Evolutionary conservation across 2,888 invertebrate species (phyloP).

Genomic region (Cryptosula pallasiana): DNA sequence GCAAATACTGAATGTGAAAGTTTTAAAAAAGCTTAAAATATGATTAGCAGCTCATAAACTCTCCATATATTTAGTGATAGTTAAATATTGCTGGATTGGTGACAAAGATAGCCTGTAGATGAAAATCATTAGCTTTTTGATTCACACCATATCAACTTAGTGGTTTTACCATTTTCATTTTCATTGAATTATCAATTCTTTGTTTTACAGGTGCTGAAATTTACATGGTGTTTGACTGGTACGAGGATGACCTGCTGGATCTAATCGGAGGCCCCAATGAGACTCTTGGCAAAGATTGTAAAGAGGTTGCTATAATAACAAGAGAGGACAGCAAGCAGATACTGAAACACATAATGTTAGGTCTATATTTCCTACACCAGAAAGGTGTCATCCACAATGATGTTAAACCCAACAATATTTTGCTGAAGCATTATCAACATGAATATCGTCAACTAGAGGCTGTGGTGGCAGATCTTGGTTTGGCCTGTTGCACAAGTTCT

Average conservation of each 20-base stretch:
- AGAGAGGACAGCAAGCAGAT: neutral
- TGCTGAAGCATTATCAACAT: neutral
- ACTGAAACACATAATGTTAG: neutral
- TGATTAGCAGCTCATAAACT: too few species aligned
- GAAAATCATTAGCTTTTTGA: too few species aligned
- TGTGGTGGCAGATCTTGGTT: conserved; percentile 10
- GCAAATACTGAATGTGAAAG: too few species aligned
- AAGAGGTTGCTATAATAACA: neutral
- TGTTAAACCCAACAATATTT: conserved; percentile 2
- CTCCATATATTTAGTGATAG: too few species aligned
- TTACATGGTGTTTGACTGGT: conserved; percentile 19
- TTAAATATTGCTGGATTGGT: too few species aligned
- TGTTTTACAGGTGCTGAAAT: neutral
- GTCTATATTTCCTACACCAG: neutral
- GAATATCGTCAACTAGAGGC: neutral
- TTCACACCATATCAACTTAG: too few species aligned
- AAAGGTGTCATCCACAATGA: neutral
- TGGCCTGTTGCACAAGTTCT: neutral
- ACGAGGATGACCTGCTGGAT: neutral
- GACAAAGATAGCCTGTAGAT: too few species aligned
- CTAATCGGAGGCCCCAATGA: neutral
- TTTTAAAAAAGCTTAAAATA: too few species aligned
- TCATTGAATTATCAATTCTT: too few species aligned
- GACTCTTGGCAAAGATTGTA: neutral
- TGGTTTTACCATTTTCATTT: too few species aligned